These are phyloP conservation scores for Limnephilus rhombicus DNA, from an alignment of 2,888 invertebrate genomes.

Conservation along the genomic window DNA sequence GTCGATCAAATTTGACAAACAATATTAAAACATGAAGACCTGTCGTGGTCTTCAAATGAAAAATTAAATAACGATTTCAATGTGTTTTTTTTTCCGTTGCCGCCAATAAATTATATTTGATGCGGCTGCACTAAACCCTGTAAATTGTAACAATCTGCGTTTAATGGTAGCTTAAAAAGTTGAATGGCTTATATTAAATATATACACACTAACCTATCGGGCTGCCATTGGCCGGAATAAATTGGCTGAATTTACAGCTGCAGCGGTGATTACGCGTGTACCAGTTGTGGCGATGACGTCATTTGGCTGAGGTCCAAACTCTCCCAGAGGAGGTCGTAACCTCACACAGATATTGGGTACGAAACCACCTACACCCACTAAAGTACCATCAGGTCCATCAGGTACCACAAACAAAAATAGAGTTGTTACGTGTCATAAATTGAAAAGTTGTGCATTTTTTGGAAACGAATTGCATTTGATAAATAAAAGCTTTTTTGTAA, in stretches of 20 bases:
- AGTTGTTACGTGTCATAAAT: not conserved
- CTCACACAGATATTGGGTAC: conserved; percentile 10
- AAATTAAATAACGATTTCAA: not conserved
- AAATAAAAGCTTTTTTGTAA: too few relatives aligned
- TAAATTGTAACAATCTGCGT: not conserved
- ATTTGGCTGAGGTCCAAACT: conserved; percentile 42
- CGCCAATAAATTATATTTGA: not conserved
- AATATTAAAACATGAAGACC: too few relatives aligned
- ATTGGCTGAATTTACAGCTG: conserved; percentile 52
- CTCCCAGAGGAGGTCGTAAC: conserved; percentile 26
- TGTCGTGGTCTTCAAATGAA: too few relatives aligned
- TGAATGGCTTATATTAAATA: not conserved
- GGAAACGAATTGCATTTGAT: not conserved
- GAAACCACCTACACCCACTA: not conserved
- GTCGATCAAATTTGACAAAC: too few relatives aligned
- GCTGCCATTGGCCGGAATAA: conserved; percentile 45
- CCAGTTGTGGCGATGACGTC: conserved; percentile 52
- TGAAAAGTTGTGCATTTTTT: not conserved
- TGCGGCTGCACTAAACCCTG: not conserved
- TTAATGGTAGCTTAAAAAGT: conserved; percentile 34
- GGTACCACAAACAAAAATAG: not conserved
- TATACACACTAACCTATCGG: conserved; percentile 32
- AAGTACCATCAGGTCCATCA: not conserved
- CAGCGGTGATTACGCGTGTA: conserved; percentile 54
- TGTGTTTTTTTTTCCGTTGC: not conserved